A percentile compares a stretch with the other conserved stretches of the same genome.
phyloP scores from a whole-genome alignment of 2,113 vertebrate species.

The Malurus elegans region DNA sequence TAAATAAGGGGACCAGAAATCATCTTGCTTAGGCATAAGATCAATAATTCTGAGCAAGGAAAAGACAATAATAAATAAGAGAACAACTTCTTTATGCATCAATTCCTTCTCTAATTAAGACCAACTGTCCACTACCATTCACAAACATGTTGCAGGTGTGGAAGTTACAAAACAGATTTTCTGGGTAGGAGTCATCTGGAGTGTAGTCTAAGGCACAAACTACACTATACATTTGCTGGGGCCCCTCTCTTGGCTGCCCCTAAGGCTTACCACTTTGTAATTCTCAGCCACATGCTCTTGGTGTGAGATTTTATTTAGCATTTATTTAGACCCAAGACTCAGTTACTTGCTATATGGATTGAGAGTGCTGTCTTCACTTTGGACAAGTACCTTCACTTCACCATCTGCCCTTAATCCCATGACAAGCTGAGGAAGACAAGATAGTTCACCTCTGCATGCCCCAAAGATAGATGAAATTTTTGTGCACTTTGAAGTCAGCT shows the following conservation, averaged over 20 bases:
- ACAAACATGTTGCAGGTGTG: background rate
- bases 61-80: background rate
- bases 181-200: background rate
- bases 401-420: background rate
- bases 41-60: constrained; percentile 3
- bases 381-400: background rate
- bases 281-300: background rate
- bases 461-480: background rate
- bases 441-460: background rate
- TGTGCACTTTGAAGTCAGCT: background rate
- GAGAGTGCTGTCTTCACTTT: background rate
- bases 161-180: background rate
- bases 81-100: background rate
- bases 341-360: background rate
- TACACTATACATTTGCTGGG: background rate
- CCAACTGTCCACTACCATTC: background rate
- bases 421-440: background rate
- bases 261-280: background rate
- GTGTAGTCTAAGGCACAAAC: background rate
- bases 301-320: background rate
- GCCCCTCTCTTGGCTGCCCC: background rate
- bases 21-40: constrained; percentile 8
- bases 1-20: constrained; percentile 47
- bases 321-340: background rate
- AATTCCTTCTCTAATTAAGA: background rate